A percentile compares a stretch with the other conserved stretches of the same genome.
phyloP scores from a whole-genome alignment of 2,797 vertebrate species.

The Triplophysa yarkandensis region DNA sequence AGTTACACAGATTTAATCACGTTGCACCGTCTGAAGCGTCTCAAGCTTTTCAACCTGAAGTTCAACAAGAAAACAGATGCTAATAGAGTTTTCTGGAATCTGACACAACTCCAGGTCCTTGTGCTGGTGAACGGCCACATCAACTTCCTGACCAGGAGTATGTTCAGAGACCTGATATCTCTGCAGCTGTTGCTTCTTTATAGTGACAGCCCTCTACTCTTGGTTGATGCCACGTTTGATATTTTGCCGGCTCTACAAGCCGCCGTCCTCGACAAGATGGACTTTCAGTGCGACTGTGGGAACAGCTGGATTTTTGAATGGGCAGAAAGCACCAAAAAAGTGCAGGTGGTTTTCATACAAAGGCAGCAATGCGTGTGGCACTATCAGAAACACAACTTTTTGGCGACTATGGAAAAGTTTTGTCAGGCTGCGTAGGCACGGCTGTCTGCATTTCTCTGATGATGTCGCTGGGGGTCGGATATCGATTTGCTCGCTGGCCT shows the following conservation, averaged over 20 bases:
- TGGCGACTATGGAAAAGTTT: constrained; percentile 54
- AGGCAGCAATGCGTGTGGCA: constrained; percentile 53
- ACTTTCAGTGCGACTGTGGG: constrained; percentile 53
- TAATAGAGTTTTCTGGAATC: constrained; percentile 41
- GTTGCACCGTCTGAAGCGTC: constrained; percentile 44
- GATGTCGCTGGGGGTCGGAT: constrained; percentile 35
- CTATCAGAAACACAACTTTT: constrained; percentile 53
- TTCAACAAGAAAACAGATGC: constrained; percentile 45
- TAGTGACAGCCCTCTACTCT: constrained; percentile 40
- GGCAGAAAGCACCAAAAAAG: constrained; percentile 23
- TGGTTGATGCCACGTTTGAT: constrained; percentile 50
- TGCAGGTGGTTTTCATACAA: constrained; percentile 51
- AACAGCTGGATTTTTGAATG: constrained; percentile 48
- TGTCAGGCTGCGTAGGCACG: constrained; percentile 55
- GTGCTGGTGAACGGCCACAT: constrained; percentile 52
- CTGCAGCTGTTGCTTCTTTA: constrained; percentile 48
- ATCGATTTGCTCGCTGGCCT: constrained; percentile 55
- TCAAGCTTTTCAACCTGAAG: constrained; percentile 54
- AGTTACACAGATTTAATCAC: constrained; percentile 29
- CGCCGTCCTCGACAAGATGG: constrained; percentile 47
- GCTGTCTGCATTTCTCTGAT: constrained; percentile 30
- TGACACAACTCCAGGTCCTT: constrained; percentile 50
- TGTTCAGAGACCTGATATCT: constrained; percentile 50
- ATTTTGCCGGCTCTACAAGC: constrained; percentile 31
- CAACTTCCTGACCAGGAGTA: constrained; percentile 45